A percentile compares a stretch with the other conserved stretches of the same genome.
Evolutionary conservation across 2,888 invertebrate species (phyloP).

Genomic region (Adelphocoris suturalis): DNA sequence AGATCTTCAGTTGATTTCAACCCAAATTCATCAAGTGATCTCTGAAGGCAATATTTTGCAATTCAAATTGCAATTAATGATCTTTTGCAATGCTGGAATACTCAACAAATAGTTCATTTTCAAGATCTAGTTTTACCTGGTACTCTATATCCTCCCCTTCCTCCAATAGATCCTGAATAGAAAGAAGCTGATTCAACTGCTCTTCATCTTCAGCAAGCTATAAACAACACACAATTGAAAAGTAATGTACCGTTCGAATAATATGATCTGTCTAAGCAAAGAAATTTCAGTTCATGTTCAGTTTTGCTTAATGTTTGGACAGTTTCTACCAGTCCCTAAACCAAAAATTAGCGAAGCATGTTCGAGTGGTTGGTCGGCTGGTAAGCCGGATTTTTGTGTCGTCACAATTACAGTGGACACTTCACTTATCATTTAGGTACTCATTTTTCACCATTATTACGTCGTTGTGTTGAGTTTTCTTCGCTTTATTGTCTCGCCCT

Average conservation of each 20-base stretch:
- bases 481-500: too few relatives aligned
- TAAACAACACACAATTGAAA: slow-evolving; percentile 33
- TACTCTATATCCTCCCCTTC: slow-evolving; percentile 87
- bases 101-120: neutral
- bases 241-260: too few relatives aligned
- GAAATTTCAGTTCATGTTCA: too few relatives aligned
- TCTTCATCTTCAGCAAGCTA: slow-evolving; percentile 92
- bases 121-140: slow-evolving; percentile 76
- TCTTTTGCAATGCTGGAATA: neutral
- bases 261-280: neutral
- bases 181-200: slow-evolving; percentile 87
- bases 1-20: slow-evolving; percentile 88
- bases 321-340: too few relatives aligned
- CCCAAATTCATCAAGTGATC: slow-evolving; percentile 87
- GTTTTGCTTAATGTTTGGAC: too few relatives aligned
- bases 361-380: too few relatives aligned
- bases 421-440: too few relatives aligned
- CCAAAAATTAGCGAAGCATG: too few relatives aligned
- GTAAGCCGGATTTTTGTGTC: too few relatives aligned
- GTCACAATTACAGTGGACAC: too few relatives aligned
- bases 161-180: slow-evolving; percentile 88
- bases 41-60: slow-evolving; percentile 78
- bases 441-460: too few relatives aligned
- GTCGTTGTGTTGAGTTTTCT: too few relatives aligned
- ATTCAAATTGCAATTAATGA: neutral